Conservation (phyloP, 2,797 vertebrate genomes). For the Mycteria americana region DNA sequence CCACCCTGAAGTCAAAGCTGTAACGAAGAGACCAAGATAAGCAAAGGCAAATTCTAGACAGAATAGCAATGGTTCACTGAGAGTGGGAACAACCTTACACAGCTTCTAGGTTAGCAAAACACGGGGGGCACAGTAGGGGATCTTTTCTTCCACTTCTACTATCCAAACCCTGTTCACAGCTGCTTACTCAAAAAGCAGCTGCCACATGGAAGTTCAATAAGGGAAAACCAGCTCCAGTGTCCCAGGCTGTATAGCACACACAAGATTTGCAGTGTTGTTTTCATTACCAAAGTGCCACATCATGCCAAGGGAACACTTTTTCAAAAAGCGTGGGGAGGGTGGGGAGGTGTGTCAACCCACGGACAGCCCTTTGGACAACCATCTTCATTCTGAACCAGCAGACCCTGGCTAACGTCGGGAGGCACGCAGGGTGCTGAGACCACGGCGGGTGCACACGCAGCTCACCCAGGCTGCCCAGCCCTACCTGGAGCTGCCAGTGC, state of each 20-base stretch:
- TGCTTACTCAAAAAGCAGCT: neutral
- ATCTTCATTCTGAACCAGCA: neutral
- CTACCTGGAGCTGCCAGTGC: conserved; percentile 9
- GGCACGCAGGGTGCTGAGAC: neutral
- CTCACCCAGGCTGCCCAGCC: neutral
- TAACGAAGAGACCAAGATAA: neutral
- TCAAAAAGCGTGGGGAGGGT: neutral
- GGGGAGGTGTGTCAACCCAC: neutral
- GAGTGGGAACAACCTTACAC: neutral
- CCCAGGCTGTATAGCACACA: neutral
- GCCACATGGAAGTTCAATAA: neutral
- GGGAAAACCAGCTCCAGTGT: neutral
- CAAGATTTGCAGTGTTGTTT: neutral
- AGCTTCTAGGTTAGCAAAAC: neutral
- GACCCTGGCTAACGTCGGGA: neutral
- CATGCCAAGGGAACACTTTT: neutral
- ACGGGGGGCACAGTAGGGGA: accelerated
- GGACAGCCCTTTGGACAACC: neutral
- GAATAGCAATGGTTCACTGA: neutral
- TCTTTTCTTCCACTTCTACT: neutral
- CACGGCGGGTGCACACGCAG: neutral
- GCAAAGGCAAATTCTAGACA: neutral
- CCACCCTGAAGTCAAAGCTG: neutral
- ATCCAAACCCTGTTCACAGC: neutral
- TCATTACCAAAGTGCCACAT: neutral